Evolutionary conservation across 2,888 invertebrate genomes (phyloP).

Genomic region (Byasa hedistus): DNA sequence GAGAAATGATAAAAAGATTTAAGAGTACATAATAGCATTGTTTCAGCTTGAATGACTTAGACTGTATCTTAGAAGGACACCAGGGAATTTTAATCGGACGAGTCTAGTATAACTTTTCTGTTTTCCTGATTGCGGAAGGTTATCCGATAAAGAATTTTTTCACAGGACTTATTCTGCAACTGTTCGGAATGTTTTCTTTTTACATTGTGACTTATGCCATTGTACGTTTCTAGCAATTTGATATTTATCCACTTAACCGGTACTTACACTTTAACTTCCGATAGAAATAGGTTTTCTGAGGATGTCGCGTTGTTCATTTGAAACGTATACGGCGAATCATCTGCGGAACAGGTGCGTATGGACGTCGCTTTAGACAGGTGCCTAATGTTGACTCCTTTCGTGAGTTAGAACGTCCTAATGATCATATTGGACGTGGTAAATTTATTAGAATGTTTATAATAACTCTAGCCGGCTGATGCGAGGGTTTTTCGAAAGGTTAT

Average conservation of each 20-base stretch:
- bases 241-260: neutral
- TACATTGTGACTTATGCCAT: neutral
- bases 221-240: neutral
- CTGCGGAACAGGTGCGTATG: constrained; percentile 50
- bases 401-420: constrained; percentile 32
- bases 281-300: constrained; percentile 17
- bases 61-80: no score
- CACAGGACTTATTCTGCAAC: no score
- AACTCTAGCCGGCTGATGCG: constrained; percentile 1
- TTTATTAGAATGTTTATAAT: constrained; percentile 18
- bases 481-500: constrained; percentile 17
- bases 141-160: no score
- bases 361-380: constrained; percentile 67
- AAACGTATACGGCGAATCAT: constrained; percentile 50
- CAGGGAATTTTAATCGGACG: no score
- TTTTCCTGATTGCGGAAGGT: no score
- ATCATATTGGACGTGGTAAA: constrained; percentile 31
- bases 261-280: neutral
- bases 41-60: no score
- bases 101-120: no score
- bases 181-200: no score
- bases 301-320: constrained; percentile 41
- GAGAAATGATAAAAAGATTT: no score
- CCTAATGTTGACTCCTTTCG: constrained; percentile 49
- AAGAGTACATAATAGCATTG: no score